phyloP scores from a whole-genome alignment of 1,140 invertebrate species.

The Tribolium castaneum region DNA sequence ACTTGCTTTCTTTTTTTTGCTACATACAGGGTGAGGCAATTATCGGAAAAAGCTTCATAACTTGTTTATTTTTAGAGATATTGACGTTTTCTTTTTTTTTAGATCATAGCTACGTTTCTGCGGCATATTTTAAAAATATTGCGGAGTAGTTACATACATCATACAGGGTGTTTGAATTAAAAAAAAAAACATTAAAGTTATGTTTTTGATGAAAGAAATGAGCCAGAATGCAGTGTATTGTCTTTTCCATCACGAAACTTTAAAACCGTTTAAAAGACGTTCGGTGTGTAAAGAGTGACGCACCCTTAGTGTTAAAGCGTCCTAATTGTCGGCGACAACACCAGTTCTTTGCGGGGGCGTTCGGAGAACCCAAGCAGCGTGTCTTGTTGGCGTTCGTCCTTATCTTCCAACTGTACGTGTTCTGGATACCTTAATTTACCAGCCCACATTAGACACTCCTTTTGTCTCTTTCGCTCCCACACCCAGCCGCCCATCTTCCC shows the following conservation, averaged over 20 bases:
- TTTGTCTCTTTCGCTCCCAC: neutral
- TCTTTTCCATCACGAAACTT: neutral
- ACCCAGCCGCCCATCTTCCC: neutral
- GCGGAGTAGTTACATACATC: too few species aligned
- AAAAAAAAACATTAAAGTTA: too few species aligned
- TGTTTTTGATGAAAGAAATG: too few species aligned
- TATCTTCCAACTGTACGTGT: conserved; percentile 48
- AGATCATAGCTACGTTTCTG: too few species aligned
- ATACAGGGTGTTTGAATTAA: too few species aligned
- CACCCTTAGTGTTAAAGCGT: conserved; percentile 52
- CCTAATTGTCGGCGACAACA: conserved; percentile 53
- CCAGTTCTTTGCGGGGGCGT: neutral
- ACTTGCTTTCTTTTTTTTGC: too few species aligned
- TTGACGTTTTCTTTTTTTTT: too few species aligned
- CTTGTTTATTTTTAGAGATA: too few species aligned
- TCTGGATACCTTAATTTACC: conserved; percentile 51
- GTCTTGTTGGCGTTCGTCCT: conserved; percentile 46
- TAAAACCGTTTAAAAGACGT: neutral
- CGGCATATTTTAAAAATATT: too few species aligned
- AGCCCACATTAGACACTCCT: conserved; percentile 37
- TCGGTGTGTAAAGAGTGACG: conserved; percentile 33
- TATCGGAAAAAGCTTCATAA: too few species aligned
- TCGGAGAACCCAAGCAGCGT: conserved; percentile 14
- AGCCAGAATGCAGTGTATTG: too few species aligned
- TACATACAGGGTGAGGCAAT: too few species aligned